Conservation (phyloP, 2,888 invertebrate genomes). For the Theretra japonica region DNA sequence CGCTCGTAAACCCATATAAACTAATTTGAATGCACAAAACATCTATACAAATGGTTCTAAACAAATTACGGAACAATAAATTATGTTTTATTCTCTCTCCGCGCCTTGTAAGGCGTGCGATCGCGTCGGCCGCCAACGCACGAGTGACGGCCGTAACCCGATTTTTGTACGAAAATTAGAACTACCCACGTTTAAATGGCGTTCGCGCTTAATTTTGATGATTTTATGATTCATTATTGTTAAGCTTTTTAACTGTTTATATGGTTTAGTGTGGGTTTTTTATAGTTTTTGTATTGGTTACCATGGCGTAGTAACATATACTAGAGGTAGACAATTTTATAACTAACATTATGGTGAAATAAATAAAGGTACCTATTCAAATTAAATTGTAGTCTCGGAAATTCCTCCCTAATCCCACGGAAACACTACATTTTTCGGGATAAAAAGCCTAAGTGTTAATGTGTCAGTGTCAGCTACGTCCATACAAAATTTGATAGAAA, state of each 20-base stretch:
- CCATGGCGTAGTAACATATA: not conserved
- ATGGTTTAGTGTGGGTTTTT: not conserved
- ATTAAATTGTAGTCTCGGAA: too few species aligned
- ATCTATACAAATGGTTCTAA: slow-evolving; percentile 5
- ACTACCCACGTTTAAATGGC: slow-evolving; percentile 40
- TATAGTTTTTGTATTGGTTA: not conserved
- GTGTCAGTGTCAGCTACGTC: too few species aligned
- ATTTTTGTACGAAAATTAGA: slow-evolving; percentile 33
- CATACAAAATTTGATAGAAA: too few species aligned
- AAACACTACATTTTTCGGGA: too few species aligned
- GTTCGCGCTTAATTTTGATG: slow-evolving; percentile 33
- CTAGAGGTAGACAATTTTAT: too few species aligned
- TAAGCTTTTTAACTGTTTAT: slow-evolving; percentile 17
- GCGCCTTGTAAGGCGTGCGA: slow-evolving; percentile 35
- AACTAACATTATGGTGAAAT: too few species aligned
- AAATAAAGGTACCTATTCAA: too few species aligned
- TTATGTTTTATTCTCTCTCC: slow-evolving; percentile 17
- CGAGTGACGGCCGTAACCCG: slow-evolving; percentile 36
- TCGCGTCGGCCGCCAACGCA: slow-evolving; percentile 45
- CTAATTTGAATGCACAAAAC: slow-evolving; percentile 27
- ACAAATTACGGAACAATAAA: slow-evolving; percentile 23
- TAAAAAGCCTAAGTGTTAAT: too few species aligned
- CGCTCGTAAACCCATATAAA: slow-evolving; percentile 3
- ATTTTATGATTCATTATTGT: slow-evolving; percentile 24
- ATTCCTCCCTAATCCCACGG: too few species aligned